Conservation (phyloP, 1,140 invertebrate genomes). For the Cardiocondyla obscurior region DNA sequence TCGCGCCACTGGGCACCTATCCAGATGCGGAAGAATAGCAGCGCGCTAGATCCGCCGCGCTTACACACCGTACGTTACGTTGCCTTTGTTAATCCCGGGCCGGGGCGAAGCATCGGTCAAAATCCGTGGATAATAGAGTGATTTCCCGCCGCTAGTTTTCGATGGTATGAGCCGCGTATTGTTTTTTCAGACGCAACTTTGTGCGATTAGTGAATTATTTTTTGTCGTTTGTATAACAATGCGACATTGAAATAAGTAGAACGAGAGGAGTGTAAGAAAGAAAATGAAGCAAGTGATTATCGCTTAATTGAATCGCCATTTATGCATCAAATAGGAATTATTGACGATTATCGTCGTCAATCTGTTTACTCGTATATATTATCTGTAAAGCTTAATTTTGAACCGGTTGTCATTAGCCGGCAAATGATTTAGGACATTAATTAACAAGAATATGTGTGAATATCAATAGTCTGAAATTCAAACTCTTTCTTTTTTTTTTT, state of each 20-base stretch:
- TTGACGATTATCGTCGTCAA: neutral
- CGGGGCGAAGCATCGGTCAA: conserved; percentile 14
- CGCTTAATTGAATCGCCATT: neutral
- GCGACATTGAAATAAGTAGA: neutral
- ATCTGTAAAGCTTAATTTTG: neutral
- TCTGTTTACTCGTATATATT: neutral
- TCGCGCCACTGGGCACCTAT: conserved; percentile 28
- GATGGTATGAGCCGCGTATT: conserved; percentile 5
- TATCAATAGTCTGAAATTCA: neutral
- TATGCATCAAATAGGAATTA: neutral
- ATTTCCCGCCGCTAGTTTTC: neutral
- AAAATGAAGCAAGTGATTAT: neutral
- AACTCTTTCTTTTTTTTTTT: too few species aligned
- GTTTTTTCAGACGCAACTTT: neutral
- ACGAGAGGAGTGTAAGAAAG: neutral
- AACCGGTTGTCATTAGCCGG: neutral
- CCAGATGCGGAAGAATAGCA: conserved; percentile 49
- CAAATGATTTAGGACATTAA: neutral
- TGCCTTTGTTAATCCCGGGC: conserved; percentile 36
- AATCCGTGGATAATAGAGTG: conserved; percentile 15
- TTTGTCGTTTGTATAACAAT: neutral
- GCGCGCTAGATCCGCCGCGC: conserved; percentile 33
- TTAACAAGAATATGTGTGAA: neutral
- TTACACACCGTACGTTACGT: neutral
- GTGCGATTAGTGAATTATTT: conserved; percentile 30